Evolutionary conservation across 2,797 vertebrate species (phyloP).

Genomic region (Argyrosomus regius): DNA sequence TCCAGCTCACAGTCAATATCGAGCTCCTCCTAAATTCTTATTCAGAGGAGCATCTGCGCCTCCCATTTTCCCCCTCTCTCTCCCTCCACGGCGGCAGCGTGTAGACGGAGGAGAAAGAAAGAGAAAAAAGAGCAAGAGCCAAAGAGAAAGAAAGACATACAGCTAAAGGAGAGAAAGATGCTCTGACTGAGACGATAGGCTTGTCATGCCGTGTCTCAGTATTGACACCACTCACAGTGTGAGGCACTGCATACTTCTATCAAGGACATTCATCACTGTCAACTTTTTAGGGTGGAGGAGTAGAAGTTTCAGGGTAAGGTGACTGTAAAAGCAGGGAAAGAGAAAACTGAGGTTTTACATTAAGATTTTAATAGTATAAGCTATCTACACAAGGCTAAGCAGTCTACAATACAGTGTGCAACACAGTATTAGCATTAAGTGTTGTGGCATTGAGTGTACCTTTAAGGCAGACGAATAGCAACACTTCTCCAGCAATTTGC

Average conservation of each 20-base stretch:
- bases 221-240: conserved; percentile 33
- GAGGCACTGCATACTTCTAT: conserved; percentile 27
- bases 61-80: conserved; percentile 34
- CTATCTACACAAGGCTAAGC: conserved; percentile 15
- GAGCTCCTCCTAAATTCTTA: conserved; percentile 58
- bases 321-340: background rate
- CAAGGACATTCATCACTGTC: conserved; percentile 45
- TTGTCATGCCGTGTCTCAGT: conserved; percentile 36
- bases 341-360: conserved; percentile 21
- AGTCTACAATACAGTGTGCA: conserved; percentile 3
- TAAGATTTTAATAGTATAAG: conserved; percentile 7
- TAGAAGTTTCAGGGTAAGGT: background rate
- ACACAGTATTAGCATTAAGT: background rate
- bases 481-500: background rate
- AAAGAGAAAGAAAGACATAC: conserved; percentile 30
- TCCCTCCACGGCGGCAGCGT: background rate
- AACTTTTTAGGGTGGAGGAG: conserved; percentile 24
- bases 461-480: conserved; percentile 18
- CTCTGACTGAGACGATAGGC: conserved; percentile 18
- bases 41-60: conserved; percentile 55
- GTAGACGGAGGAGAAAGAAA: conserved; percentile 18
- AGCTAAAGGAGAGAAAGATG: conserved; percentile 16
- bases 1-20: conserved; percentile 72
- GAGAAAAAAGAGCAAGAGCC: conserved; percentile 10
- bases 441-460: conserved; percentile 11